A percentile compares a stretch with the other conserved stretches of the same genome.
phyloP scores from a whole-genome alignment of 2,797 vertebrate genomes.

The Australoheros facetus region DNA sequence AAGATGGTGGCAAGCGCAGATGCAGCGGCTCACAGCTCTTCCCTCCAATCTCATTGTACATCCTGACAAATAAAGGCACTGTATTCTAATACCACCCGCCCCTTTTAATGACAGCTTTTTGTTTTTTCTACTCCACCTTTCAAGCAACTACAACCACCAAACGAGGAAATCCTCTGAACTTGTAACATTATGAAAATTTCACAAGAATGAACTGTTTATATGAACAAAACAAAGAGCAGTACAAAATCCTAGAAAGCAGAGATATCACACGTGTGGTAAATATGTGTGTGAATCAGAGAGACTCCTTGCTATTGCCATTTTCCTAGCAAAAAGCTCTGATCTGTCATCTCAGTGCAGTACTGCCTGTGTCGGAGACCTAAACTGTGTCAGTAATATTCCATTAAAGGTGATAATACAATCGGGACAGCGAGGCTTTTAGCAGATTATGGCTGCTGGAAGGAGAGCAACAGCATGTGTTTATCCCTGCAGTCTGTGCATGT shows the following conservation, averaged over 20 bases:
- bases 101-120: no score
- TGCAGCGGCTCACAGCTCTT: no score
- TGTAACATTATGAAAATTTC: background rate
- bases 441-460: constrained; percentile 66
- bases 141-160: background rate
- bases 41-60: no score
- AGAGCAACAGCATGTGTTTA: constrained; percentile 48
- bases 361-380: constrained; percentile 31
- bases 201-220: background rate
- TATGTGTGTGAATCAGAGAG: background rate
- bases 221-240: background rate
- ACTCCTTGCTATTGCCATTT: background rate
- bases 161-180: background rate
- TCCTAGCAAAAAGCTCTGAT: constrained; percentile 12
- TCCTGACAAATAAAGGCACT: no score
- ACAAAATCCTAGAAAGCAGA: background rate
- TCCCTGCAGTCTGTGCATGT: constrained; percentile 12
- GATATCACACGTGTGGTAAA: background rate
- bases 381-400: constrained; percentile 73
- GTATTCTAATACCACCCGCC: no score
- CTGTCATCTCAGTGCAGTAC: background rate
- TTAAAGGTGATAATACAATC: constrained; percentile 78
- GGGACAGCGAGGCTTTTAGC: constrained; percentile 66
- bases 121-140: no score
- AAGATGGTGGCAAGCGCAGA: no score